Evolutionary conservation across 2,797 vertebrate species (phyloP).

Genomic region (Cuniculus paca): DNA sequence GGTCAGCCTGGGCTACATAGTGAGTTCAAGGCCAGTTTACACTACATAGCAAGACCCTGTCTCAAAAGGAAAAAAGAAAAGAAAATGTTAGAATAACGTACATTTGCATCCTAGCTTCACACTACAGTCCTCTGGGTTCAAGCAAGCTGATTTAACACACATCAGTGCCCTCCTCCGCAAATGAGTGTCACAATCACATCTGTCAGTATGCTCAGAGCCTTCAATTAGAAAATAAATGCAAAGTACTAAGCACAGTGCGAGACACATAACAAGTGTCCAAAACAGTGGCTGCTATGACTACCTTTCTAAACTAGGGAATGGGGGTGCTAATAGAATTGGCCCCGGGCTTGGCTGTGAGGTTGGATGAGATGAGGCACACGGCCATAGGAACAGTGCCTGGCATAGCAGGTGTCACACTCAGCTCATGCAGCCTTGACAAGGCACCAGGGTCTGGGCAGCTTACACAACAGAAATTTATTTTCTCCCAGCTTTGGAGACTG

Average conservation of each 20-base stretch:
- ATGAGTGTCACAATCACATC: neutral
- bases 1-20: neutral
- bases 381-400: neutral
- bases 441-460: neutral
- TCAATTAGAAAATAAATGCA: neutral
- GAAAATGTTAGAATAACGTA: neutral
- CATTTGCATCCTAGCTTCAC: neutral
- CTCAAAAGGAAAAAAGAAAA: neutral
- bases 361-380: neutral
- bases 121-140: neutral
- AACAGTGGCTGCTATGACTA: neutral
- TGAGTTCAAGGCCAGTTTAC: neutral
- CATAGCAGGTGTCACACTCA: neutral
- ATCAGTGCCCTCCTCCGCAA: neutral
- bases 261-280: neutral
- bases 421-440: neutral
- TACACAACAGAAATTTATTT: neutral
- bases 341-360: neutral
- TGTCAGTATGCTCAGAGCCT: neutral
- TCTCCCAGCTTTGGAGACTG: neutral
- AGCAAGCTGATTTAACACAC: neutral
- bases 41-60: neutral
- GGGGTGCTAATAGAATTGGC: neutral
- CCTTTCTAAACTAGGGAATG: neutral
- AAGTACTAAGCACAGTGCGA: neutral